A percentile compares a stretch with the other conserved stretches of the same genome.
Evolutionary conservation across 2,797 vertebrate species (phyloP).

Genomic region (Poeciliopsis turneri): DNA sequence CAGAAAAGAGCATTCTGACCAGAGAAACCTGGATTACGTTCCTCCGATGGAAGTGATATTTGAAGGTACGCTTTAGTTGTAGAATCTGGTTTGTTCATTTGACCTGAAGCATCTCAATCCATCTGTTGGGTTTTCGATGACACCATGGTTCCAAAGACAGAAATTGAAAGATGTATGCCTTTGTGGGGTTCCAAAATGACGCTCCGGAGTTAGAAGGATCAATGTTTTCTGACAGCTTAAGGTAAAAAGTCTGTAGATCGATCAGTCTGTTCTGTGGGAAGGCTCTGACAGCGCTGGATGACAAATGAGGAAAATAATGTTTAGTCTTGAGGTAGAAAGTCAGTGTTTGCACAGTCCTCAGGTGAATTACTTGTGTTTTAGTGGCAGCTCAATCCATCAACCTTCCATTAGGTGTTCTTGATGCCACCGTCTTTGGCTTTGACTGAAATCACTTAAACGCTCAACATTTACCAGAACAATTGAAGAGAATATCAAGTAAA

Average conservation of each 20-base stretch:
- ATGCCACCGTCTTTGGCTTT: not conserved
- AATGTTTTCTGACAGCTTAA: not conserved
- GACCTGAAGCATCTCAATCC: not conserved
- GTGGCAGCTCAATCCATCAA: slow-evolving; percentile 4
- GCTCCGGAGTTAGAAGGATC: not conserved
- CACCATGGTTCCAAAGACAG: not conserved
- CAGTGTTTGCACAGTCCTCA: not conserved
- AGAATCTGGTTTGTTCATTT: not conserved
- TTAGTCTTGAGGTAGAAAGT: not conserved
- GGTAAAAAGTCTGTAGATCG: not conserved
- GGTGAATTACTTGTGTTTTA: not conserved
- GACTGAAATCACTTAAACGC: not conserved
- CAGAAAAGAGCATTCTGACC: not conserved
- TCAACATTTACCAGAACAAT: not conserved
- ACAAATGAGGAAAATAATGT: not conserved
- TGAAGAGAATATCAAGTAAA: not conserved
- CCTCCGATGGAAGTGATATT: not conserved
- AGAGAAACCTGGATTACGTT: not conserved
- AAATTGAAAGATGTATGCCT: not conserved
- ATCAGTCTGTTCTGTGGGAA: not conserved
- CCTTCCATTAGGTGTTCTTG: not conserved
- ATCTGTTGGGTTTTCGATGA: not conserved
- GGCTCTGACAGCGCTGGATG: not conserved
- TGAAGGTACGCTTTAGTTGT: not conserved
- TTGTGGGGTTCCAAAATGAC: not conserved